Evolutionary conservation across 2,888 invertebrate genomes (phyloP).

Genomic region (Idaea biselata): DNA sequence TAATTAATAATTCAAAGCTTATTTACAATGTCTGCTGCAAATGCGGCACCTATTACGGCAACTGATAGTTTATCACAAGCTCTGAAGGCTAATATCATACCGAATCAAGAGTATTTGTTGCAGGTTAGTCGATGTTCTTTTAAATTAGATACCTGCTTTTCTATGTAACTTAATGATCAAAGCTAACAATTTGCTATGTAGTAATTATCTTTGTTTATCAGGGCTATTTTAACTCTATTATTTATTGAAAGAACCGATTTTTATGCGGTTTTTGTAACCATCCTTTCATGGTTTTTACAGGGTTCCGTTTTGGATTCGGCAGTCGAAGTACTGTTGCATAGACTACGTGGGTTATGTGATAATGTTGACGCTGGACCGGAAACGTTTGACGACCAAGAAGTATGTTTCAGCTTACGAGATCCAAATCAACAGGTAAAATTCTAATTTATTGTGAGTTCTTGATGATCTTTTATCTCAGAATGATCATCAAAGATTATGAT

Average conservation of each 20-base stretch:
- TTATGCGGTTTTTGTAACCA: background rate
- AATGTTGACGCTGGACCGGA: constrained; percentile 95
- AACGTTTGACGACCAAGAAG: constrained; percentile 95
- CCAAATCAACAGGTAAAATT: constrained; percentile 77
- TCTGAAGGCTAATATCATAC: constrained; percentile 91
- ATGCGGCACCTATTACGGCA: constrained; percentile 82
- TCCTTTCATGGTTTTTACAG: constrained; percentile 54
- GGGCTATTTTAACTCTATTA: background rate
- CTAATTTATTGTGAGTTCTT: too few relatives aligned
- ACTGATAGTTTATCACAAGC: constrained; percentile 90
- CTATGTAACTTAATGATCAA: too few relatives aligned
- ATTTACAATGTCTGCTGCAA: constrained; percentile 43
- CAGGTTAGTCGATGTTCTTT: constrained; percentile 53
- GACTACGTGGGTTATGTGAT: constrained; percentile 95
- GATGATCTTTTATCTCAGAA: too few relatives aligned
- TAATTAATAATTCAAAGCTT: background rate
- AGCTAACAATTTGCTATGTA: too few relatives aligned
- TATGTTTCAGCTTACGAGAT: constrained; percentile 90
- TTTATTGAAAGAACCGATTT: background rate
- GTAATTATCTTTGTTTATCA: constrained; percentile 5
- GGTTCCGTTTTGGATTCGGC: constrained; percentile 96
- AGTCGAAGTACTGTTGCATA: constrained; percentile 93
- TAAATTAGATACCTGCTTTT: too few relatives aligned
- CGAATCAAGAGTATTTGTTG: constrained; percentile 95
- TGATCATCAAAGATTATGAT: too few relatives aligned